These are phyloP conservation scores for Fulmarus glacialis DNA, from an alignment of 2,113 vertebrate genomes.

Conservation along the genomic window DNA sequence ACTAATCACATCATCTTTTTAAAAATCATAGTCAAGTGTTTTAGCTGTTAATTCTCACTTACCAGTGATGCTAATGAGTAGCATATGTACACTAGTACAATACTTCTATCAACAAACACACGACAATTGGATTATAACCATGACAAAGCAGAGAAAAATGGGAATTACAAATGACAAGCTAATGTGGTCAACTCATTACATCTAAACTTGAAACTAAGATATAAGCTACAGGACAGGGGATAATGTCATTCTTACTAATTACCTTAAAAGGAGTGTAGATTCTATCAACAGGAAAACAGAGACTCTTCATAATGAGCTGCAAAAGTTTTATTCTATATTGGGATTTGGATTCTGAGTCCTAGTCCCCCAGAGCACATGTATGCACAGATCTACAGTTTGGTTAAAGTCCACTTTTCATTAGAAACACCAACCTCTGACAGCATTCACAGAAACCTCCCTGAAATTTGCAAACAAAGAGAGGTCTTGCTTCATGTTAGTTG, in stretches of 20 bases:
- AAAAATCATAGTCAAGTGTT: background rate
- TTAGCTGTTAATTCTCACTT: background rate
- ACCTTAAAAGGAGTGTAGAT: background rate
- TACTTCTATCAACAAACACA: background rate
- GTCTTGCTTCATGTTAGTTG: background rate
- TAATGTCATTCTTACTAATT: background rate
- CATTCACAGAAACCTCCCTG: background rate
- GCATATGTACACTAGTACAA: background rate
- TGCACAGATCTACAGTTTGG: background rate
- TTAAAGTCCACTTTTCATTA: background rate
- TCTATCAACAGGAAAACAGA: background rate
- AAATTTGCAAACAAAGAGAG: background rate
- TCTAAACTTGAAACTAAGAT: background rate
- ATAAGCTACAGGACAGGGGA: background rate
- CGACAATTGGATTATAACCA: background rate
- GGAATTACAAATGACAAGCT: background rate
- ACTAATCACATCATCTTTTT: background rate
- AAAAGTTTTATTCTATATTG: background rate
- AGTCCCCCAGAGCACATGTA: background rate
- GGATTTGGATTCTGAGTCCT: background rate
- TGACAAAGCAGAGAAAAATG: background rate
- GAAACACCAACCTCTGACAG: background rate
- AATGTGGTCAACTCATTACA: background rate
- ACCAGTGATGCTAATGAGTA: background rate
- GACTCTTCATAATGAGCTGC: background rate